Percentiles rank a stretch among this genome's conserved stretches.
Conservation (phyloP, 2,797 vertebrate genomes). For the Cuniculus paca region DNA sequence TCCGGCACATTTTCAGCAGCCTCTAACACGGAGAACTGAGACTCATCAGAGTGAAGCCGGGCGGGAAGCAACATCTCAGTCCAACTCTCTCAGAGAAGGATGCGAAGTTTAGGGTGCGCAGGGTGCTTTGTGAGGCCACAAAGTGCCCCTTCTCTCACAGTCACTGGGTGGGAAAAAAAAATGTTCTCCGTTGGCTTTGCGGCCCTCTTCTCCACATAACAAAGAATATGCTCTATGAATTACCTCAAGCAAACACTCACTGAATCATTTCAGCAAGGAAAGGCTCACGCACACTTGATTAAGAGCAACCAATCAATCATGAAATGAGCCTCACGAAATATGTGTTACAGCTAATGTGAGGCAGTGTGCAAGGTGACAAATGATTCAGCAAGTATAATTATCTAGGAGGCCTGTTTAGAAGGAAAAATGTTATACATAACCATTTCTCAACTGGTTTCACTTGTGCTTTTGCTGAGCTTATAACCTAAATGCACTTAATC, state of each 20-base stretch:
- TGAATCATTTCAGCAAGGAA: neutral
- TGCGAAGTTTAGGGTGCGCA: neutral
- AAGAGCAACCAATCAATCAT: constrained; percentile 53
- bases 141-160: neutral
- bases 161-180: neutral
- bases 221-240: neutral
- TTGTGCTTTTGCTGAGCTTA: neutral
- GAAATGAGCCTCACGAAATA: constrained; percentile 43
- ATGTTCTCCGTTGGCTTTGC: neutral
- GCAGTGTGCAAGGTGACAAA: neutral
- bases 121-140: neutral
- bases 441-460: neutral
- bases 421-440: neutral
- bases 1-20: neutral
- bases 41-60: neutral
- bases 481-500: constrained; percentile 29
- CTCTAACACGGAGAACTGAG: neutral
- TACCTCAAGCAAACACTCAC: constrained; percentile 6
- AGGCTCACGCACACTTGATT: constrained; percentile 2
- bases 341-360: neutral
- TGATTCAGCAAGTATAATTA: constrained; percentile 48
- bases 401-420: neutral
- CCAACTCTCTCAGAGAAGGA: neutral
- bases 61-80: neutral
- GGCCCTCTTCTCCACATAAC: neutral